Base-by-base conservation (phyloP, 2,888 invertebrate genomes). In the Amaurobius ferox region DNA sequence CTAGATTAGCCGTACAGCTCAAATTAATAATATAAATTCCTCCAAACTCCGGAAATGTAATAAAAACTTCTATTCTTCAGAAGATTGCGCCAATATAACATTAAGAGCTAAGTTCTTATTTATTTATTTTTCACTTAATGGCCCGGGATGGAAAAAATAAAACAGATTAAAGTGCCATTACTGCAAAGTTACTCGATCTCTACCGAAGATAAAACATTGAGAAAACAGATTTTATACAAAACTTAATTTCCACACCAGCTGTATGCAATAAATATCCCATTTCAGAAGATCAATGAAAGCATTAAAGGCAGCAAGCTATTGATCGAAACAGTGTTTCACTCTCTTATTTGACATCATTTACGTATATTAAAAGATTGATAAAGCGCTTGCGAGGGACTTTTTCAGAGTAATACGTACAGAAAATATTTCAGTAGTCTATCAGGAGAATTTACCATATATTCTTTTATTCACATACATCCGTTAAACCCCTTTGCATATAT, bases 151-250 rank as follows among this genome's bases (percentile, higher is more conserved):
- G n/a, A 55, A 55, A 44, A 5, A 35, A 35, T 7, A 23, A 23
- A 55, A 55, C 2, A 23, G 0, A 19, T 55, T 55, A 55, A 55
- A 55, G 55, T 23, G 19, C 23, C 55, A 55, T 55, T 55, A 44
- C 2, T 16, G 44, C 16, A 55, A 23, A 16, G 19, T 55, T 55
- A 55, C 55, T 55, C 23, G 19, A 55, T 55, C 55, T 19, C 55
- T 55, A 1, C 23, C 23, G 55, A 23, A 55, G 55, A 55, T 55
- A 55, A 11, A 55, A 55, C 55, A 55, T 55, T 55, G 5, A 55
- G 55, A 55, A 55, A 55, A 55, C 55, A 3, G 55, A 55, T 55
- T 55, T 55, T 55, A 55, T 55, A 55, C 55, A 55, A 55, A 55
- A 55, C 55, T 55, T 55, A 55, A 55, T 55, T 55, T 55, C 23